A percentile compares a stretch with the other conserved stretches of the same genome.
These are phyloP conservation scores for Callopanchax toddi DNA, from an alignment of 2,113 vertebrate species.

Conservation along the genomic window DNA sequence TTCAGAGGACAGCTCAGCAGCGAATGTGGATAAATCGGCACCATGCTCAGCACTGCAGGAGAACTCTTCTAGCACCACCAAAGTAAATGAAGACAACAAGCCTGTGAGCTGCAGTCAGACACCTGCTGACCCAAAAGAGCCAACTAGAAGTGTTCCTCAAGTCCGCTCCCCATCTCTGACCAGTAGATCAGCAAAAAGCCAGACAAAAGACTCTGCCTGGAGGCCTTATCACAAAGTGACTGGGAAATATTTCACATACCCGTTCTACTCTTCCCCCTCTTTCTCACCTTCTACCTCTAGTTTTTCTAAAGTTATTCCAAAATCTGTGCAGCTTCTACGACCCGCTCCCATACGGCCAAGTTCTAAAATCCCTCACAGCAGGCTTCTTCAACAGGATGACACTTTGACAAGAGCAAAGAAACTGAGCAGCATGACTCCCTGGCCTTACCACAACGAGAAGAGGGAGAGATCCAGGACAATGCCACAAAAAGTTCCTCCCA, in stretches of 20 bases:
- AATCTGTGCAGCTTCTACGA: constrained; percentile 59
- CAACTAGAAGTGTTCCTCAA: constrained; percentile 43
- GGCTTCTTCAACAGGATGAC: constrained; percentile 44
- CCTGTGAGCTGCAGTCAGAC: constrained; percentile 39
- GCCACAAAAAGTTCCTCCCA: constrained; percentile 57
- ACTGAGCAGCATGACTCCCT: constrained; percentile 24
- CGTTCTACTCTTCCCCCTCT: constrained; percentile 19
- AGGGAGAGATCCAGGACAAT: constrained; percentile 73
- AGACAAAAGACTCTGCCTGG: constrained; percentile 49
- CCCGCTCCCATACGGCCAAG: constrained; percentile 62
- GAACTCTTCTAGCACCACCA: constrained; percentile 25
- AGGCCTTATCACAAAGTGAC: constrained; percentile 43
- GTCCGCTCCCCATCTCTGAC: constrained; percentile 10
- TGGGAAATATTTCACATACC: constrained; percentile 24
- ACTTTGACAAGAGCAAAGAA: constrained; percentile 57
- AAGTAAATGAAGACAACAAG: constrained; percentile 49
- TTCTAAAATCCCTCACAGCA: constrained; percentile 53
- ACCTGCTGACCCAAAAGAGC: constrained; percentile 40
- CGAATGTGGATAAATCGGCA: constrained; percentile 39
- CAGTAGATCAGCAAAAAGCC: constrained; percentile 35
- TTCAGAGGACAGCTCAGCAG: constrained; percentile 72
- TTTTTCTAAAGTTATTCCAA: constrained; percentile 77
- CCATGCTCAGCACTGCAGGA: constrained; percentile 27
- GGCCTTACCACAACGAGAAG: constrained; percentile 63
- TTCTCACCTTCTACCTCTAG: constrained; percentile 60